Base-by-base conservation (phyloP, 2,888 invertebrate genomes). In the Micoletzkya japonica region DNA sequence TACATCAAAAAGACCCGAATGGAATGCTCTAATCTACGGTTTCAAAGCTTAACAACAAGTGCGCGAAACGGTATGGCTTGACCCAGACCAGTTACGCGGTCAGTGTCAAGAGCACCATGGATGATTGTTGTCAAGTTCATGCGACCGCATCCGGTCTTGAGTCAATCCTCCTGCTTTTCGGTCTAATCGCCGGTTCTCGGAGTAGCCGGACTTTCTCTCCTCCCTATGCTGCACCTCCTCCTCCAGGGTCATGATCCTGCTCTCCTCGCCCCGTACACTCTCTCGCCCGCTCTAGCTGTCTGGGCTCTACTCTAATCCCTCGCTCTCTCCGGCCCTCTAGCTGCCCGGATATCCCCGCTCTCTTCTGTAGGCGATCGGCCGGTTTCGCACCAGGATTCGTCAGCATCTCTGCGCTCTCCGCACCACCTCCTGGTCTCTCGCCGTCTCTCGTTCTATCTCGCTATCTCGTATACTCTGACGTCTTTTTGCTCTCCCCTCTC, bases 341-440 rank as follows among this genome's bases (percentile, higher is more conserved):
- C 34, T 17, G 49, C 24, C 44, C 63, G 63, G 63, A 32, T 44
- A 50, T 63, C 63, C 10, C 7, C 28, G 24, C 36, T 36, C 32
- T 57, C 56, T 17, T 4, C 4, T 1, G 7, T 20, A 7, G 24
- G 7, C 24, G 10, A 24, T 34, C 6, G 63, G n/a, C 63, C 63
- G 63, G 63, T 63, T 63, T 63, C 34, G 50, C 34, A 63, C 63
- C 63, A 63, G 63, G 63, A 63, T 63, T 4, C 32, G 17, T 28
- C 14, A 26, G 10, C 32, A 14, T 28, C 58, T 28, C 28, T 24
- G 14, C 24, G 4, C 32, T 24, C 34, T 32, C 24, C 34, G 10
- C 6, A 26, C 34, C 37, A 36, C 39, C 66, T 26, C 34, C 37
- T 39, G 37, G 24, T 30, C 66, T 54, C 66, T 28, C 36, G 36